These are phyloP conservation scores for Steinernema feltiae DNA, from an alignment of 1,140 invertebrate species.

Conservation along the genomic window DNA sequence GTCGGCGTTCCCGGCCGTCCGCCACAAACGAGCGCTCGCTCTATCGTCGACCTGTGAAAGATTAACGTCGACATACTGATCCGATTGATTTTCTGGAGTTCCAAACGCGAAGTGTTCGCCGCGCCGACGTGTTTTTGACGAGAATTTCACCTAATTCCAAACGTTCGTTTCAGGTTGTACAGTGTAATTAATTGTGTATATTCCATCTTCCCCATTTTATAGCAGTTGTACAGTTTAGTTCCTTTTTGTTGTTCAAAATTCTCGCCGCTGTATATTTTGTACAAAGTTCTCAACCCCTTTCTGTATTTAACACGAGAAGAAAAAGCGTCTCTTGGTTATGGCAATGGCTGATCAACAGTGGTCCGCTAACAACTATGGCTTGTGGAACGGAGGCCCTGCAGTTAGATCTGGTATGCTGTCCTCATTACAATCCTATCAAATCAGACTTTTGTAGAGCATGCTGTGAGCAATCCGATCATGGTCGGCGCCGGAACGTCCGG, in stretches of 20 bases:
- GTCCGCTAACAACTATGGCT: slow-evolving; percentile 16
- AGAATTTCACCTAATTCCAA: neutral
- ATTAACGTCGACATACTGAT: neutral
- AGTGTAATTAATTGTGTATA: neutral
- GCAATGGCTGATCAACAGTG: slow-evolving; percentile 29
- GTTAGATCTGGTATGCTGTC: slow-evolving; percentile 7
- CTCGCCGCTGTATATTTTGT: slow-evolving; percentile 15
- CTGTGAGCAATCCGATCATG: slow-evolving; percentile 50
- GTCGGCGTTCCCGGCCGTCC: neutral
- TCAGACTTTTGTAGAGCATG: slow-evolving; percentile 47
- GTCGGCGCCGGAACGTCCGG: slow-evolving; percentile 34
- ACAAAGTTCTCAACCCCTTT: neutral
- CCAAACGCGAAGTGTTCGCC: too few relatives aligned
- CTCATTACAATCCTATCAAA: neutral
- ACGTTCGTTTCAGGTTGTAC: neutral
- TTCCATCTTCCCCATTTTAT: slow-evolving; percentile 5
- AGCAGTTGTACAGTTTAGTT: neutral
- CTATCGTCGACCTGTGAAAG: neutral
- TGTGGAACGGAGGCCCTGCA: slow-evolving; percentile 8
- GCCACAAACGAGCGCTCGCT: neutral
- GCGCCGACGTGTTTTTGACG: neutral
- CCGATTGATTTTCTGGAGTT: neutral
- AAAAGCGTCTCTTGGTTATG: slow-evolving; percentile 10
- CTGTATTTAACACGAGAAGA: neutral
- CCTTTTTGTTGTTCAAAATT: neutral